These are phyloP conservation scores for Nesidiocoris tenuis DNA, from an alignment of 2,888 invertebrate genomes.

Conservation along the genomic window DNA sequence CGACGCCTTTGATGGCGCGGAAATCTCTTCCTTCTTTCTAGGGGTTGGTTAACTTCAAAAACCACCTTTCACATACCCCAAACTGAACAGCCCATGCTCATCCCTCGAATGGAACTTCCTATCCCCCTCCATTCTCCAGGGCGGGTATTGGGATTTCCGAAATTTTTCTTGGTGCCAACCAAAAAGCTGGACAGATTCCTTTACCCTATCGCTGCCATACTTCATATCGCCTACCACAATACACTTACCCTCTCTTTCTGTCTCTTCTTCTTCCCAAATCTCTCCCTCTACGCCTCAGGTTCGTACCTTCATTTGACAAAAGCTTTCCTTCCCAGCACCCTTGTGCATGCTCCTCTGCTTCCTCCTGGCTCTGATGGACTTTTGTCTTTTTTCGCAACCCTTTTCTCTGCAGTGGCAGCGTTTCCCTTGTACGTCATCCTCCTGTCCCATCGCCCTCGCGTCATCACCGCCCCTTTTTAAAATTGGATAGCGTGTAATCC, in stretches of 20 bases:
- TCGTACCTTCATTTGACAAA: conserved; percentile 35
- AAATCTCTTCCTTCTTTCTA: conserved; percentile 11
- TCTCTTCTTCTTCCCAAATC: background rate
- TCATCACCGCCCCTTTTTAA: conserved; percentile 13
- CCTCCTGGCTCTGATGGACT: conserved; percentile 34
- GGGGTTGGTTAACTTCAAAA: conserved; percentile 9
- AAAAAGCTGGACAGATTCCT: conserved; percentile 25
- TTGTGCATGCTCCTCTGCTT: conserved; percentile 6
- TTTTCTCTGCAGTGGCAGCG: background rate
- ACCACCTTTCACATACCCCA: background rate
- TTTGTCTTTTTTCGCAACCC: conserved; percentile 10
- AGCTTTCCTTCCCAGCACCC: conserved; percentile 18
- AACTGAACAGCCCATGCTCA: background rate
- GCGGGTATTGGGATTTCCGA: conserved; percentile 41
- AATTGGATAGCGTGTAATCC: conserved; percentile 39
- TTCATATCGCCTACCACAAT: background rate
- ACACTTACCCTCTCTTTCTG: background rate
- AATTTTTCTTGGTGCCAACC: conserved; percentile 35
- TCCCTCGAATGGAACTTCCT: conserved; percentile 8
- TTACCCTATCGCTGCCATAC: conserved; percentile 3
- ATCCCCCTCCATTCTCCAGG: conserved; percentile 34
- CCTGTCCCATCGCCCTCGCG: background rate
- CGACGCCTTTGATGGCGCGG: conserved; percentile 43
- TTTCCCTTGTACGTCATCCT: background rate
- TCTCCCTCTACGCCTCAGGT: conserved; percentile 2